Base-by-base conservation (phyloP, 2,797 vertebrate species). In the Channa striata region DNA sequence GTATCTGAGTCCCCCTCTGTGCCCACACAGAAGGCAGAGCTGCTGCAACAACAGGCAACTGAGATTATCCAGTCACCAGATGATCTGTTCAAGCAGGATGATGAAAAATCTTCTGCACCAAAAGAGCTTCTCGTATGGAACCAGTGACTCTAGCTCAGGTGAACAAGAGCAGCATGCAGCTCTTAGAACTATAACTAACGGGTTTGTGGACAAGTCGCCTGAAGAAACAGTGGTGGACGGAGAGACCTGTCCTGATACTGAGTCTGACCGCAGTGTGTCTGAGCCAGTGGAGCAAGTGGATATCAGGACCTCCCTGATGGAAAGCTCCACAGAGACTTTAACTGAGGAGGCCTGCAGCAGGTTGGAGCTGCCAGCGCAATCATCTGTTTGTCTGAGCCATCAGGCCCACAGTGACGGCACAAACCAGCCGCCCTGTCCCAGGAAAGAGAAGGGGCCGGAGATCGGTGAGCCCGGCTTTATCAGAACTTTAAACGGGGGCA, bases 271-370 rank as follows among this genome's bases (percentile, higher is more conserved):
- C 4, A 49, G 40, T 20, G 78, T 64, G 0, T 75, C 87, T 8
- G 90, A 93, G 72, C 44, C 80, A 8, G 73, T 66, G 36, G 86
- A 92, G 77, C 86, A 74, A 4, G 68, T 74, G 0, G 95, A 95
- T 68, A 93, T 91, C 37, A 92, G 89, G 81, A 84, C 86, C 51
- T 94, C 96, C 42, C 89, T 94, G n/a, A 82, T 94, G 53, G 97
- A 96, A 58, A 96, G 95, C 69, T 97, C 96, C 53, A 94, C 96
- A 0, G 97, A 97, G 89, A 94, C 95, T 60, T 87, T 98, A 79
- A 95, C 94, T 0, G 97, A 98, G 75, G 95, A 90, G 0, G 93
- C 92, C 63, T 92, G 90, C 60, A 47, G 82, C 23, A 92, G 89
- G 77, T 73, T 83, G 1, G 94, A 95, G 61, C 74, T 42, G 12